Base-by-base conservation (phyloP, 2,888 invertebrate species). In the Nomada ferruginata region DNA sequence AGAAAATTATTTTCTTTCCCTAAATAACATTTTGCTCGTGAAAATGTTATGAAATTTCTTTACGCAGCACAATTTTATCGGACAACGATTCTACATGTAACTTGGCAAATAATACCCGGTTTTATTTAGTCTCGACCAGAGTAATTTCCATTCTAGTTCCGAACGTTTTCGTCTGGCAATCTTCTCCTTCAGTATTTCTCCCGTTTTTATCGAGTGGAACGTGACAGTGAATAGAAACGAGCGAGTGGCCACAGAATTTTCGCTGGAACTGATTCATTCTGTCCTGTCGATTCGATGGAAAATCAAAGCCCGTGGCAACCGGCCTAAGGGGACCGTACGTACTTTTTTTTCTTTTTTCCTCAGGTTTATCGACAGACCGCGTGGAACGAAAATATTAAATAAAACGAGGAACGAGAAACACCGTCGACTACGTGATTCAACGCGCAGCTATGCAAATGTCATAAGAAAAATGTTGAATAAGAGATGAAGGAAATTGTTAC, bases 251-350 rank as follows among this genome's bases (percentile, higher is more conserved):
- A 18, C 15, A n/a, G 70, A 20, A 23, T 13, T 57, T 71, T 71
- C 57, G 7, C 15, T 42, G 18, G 52, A 76, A 71, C 47, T 71
- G 71, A 76, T 76, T 76, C 76, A 64, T 50, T 64, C 70, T 36
- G 70, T 47, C n/a, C 15, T 44, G 18, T 18, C 23, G 76, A 26
- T 76, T 76, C 71, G 63, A 23, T 50, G 47, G 20, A 64, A 57
- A 59, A 15, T 13, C 36, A n/a, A 63, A 50, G 50, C 36, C 5
- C 11, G n/a, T 23, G 60, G 47, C 53, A 26, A 59, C 4, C 13
- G 11, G 20, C 47, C 42, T 50, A 23, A 26, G 9, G 44, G 15
- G 23, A 9, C 29, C 18, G 20, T 10, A 2, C 20, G 1, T n/a
- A 29, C 9, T 52, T 7, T 20, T 20, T 61, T 52, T 36, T 4